These are phyloP conservation scores for Umimayanthus kanabou DNA, from an alignment of 92 coral and sea anemone species.

Conservation along the genomic window DNA sequence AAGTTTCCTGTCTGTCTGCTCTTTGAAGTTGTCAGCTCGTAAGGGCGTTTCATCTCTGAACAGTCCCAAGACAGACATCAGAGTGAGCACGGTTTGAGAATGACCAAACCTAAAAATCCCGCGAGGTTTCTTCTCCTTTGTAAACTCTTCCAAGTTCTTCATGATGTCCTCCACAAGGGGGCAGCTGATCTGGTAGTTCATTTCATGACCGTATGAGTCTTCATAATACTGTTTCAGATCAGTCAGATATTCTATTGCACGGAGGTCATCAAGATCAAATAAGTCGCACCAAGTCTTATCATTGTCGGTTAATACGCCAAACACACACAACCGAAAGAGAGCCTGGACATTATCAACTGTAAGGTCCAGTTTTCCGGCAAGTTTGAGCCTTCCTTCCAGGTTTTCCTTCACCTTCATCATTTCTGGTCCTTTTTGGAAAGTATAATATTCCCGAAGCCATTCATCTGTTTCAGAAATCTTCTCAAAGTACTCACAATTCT, in stretches of 20 bases:
- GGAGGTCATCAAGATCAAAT: constrained; percentile 51
- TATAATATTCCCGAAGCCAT: constrained; percentile 37
- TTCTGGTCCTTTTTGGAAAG: neutral
- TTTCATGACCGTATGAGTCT: constrained; percentile 63
- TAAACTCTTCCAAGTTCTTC: constrained; percentile 46
- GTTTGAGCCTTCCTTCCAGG: constrained; percentile 39
- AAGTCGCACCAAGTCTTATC: constrained; percentile 67
- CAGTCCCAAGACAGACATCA: constrained; percentile 53
- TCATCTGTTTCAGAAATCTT: constrained; percentile 46
- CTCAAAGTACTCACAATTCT: constrained; percentile 64
- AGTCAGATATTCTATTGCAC: constrained; percentile 50
- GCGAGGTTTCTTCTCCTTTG: constrained; percentile 23
- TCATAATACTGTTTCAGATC: constrained; percentile 65
- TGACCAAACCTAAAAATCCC: constrained; percentile 74
- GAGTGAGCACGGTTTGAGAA: constrained; percentile 42
- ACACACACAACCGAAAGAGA: constrained; percentile 62
- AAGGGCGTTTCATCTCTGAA: constrained; percentile 51
- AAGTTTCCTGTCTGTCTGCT: constrained; percentile 49
- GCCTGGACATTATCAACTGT: constrained; percentile 45
- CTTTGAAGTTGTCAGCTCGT: constrained; percentile 52
- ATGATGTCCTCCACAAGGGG: constrained; percentile 61
- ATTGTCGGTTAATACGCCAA: constrained; percentile 51
- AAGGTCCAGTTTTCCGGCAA: constrained; percentile 56
- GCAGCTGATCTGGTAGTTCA: constrained; percentile 56
- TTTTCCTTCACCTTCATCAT: neutral